Evolutionary conservation across 1,140 invertebrate genomes (phyloP), one percentile per base, ranked within the genome.

Genomic region (Brachionus koreanus): DNA sequence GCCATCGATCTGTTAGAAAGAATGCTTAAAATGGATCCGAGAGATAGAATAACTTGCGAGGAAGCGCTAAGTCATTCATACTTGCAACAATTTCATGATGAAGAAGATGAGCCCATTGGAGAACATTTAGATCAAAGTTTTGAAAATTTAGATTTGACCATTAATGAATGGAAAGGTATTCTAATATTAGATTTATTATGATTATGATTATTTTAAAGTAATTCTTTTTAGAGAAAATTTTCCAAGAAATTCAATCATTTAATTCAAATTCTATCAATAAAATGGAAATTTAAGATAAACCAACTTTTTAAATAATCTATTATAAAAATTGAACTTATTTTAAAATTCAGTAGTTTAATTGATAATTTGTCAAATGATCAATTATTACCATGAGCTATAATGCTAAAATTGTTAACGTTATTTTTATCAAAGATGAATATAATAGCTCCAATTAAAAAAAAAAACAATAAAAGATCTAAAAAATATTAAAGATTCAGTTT

Each of bases 11-110:
- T 99, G 85, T 91, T 99, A 83, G 97, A 94, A 74, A 94, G 94
- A 88, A 99, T 99, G 98, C 91, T 99, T 85, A 96, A 98, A 23
- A 96, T 99, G 88, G 97, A 99, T 90, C 98, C 97, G 57, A 95
- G 98, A 88, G 92, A 93, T 85, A 91, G 97, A 88, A 98, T 99
- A 90, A 97, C 94, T 61, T 96, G 99, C 23, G 96, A 98, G 87
- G 95, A 98, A 85, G 98, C 98, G 83, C 91, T 99, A 83, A 91
- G 95, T 87, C 98, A 99, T 90, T 95, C 97, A 82, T 99, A 99
- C 90, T 98, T 99, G 87, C 96, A 97, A 89, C 95, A 98, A 33
- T 99, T 97, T 97, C 89, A 88, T 83, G 89, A 90, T 83, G 87
- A 88, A 25, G 84, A 84, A 23, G 89, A 90, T 90, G 97, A 99